Base-by-base conservation (phyloP, 2,113 vertebrate species). In the Anolis sagrei region DNA sequence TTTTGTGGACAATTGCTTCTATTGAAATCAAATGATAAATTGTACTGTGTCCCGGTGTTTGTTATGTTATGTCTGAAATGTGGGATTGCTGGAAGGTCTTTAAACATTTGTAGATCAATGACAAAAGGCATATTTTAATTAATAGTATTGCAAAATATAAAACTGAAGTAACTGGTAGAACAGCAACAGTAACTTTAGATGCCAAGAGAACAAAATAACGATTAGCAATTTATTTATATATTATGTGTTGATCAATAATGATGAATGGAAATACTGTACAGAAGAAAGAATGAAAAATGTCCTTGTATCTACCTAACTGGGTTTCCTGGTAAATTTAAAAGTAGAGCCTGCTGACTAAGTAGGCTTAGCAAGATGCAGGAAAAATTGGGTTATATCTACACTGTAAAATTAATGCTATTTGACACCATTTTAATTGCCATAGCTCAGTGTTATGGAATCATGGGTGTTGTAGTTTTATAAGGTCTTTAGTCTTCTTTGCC, bases 71-170 rank as follows among this genome's bases (percentile, higher is more conserved):
- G 2, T 34, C 32, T 32, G 92, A 92, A 88, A 93, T 90, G 80
- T 89, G 64, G 86, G 91, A 90, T 90, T 48, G 91, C 89, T 85
- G 79, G 82, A 90, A 89, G 87, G 89, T 90, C 93, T 73, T 73
- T 88, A 73, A 64, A 89, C 10, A 14, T 72, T 85, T 58, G 89
- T 91, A 48, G 76, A 90, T 93, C 90, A n/a, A 86, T 92, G 92
- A 91, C 70, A 92, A 92, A 89, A 83, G 91, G 68, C 87, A 89
- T 81, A 92, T 91, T 86, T 93, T 84, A 84, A 44, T 44, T 94
- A 85, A 92, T 88, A 80, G 93, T 89, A 89, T 87, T 86, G 89
- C 73, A 62, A 88, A 89, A 66, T 90, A 83, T 88, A 79, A 90
- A 83, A 36, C 89, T 84, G 80, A 32, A 72, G 86, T 83, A 58